Evolutionary conservation across 2,113 vertebrate genomes (phyloP).

Genomic region (Nettapus auritus): DNA sequence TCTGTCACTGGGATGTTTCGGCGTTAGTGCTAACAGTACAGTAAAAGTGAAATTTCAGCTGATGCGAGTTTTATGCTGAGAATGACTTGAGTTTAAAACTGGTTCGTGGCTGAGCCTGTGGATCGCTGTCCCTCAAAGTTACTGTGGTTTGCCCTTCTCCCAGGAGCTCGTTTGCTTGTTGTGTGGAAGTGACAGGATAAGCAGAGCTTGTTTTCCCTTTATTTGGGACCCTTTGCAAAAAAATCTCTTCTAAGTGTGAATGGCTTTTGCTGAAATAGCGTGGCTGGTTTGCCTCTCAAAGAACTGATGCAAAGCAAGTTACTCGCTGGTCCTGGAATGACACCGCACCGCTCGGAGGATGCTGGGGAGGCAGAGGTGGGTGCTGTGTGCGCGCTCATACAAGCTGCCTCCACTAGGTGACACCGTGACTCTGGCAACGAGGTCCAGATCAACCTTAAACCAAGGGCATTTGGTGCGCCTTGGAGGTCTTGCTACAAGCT

Average conservation of each 20-base stretch:
- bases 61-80: neutral
- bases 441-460: neutral
- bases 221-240: neutral
- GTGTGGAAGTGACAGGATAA: neutral
- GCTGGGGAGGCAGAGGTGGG: neutral
- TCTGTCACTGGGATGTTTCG: neutral
- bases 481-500: neutral
- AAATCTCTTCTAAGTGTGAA: rapidly evolving
- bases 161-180: neutral
- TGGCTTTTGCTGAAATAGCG: neutral
- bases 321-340: neutral
- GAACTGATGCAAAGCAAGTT: neutral
- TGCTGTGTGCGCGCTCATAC: neutral
- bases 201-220: neutral
- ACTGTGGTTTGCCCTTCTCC: neutral
- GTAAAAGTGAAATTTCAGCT: neutral
- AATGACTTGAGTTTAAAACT: neutral
- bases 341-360: too few relatives aligned
- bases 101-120: neutral
- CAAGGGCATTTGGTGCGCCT: neutral
- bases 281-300: neutral
- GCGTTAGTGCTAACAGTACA: neutral
- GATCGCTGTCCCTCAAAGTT: neutral
- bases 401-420: slow-evolving; percentile 41
- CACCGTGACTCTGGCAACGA: neutral